Evolutionary conservation across 2,113 vertebrate species (phyloP).

Genomic region (Notarius quadriscutis): DNA sequence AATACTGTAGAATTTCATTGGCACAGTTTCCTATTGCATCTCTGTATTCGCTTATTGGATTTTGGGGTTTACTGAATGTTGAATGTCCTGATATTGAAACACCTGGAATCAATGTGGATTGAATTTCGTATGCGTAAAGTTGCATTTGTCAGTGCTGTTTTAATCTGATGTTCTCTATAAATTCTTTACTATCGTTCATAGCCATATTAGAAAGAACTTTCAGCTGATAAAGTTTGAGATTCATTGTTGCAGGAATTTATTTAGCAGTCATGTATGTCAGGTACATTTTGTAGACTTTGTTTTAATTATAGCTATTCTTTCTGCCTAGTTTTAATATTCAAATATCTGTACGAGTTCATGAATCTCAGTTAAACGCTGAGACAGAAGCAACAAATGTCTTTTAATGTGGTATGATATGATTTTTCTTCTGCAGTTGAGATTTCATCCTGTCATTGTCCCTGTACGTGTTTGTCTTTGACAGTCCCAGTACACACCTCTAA

Average conservation of each 20-base stretch:
- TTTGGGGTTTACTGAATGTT: not conserved
- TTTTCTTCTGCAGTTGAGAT: not conserved
- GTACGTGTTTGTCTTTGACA: not conserved
- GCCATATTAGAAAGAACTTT: not conserved
- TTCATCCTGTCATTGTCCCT: not conserved
- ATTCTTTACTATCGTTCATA: not conserved
- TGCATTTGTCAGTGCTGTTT: not conserved
- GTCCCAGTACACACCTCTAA: not conserved
- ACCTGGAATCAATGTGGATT: not conserved
- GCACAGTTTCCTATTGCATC: slow-evolving; percentile 50
- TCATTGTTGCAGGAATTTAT: not conserved
- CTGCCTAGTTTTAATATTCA: not conserved
- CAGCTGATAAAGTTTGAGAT: not conserved
- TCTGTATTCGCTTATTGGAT: slow-evolving; percentile 30
- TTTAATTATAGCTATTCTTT: too few species aligned
- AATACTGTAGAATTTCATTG: slow-evolving; percentile 48
- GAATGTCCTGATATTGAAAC: not conserved
- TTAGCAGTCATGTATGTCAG: too few species aligned
- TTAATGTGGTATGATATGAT: not conserved
- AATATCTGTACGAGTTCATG: not conserved
- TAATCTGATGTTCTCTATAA: not conserved
- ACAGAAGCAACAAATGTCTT: not conserved
- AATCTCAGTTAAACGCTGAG: not conserved
- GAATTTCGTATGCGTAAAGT: not conserved
- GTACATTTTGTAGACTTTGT: too few species aligned